These are phyloP conservation scores for Clivina fossor DNA, from an alignment of 2,888 invertebrate genomes.

Conservation along the genomic window DNA sequence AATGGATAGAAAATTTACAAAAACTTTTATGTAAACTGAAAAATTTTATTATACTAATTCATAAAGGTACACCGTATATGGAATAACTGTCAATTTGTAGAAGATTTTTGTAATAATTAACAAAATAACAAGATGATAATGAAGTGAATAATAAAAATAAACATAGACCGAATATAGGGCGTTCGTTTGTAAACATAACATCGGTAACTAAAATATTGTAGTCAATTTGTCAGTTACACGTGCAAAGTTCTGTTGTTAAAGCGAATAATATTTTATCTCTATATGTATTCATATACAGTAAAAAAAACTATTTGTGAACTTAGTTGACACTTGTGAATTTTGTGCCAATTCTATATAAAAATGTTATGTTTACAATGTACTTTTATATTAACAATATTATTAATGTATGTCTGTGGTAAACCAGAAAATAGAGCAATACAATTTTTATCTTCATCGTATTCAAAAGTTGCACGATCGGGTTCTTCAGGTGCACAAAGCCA, in stretches of 20 bases:
- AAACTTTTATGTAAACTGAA: too few relatives aligned
- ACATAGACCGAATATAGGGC: slow-evolving; percentile 19
- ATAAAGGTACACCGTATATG: background rate
- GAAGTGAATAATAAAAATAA: slow-evolving; percentile 18
- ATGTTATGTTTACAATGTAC: background rate
- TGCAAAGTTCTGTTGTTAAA: background rate
- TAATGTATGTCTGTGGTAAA: background rate
- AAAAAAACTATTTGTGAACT: background rate
- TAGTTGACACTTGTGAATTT: background rate
- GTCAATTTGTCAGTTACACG: background rate
- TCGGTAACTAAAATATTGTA: background rate
- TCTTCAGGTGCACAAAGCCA: slow-evolving; percentile 23
- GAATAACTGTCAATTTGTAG: slow-evolving; percentile 25
- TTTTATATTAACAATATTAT: background rate
- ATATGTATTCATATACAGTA: background rate
- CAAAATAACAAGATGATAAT: slow-evolving; percentile 13
- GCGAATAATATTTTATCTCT: background rate
- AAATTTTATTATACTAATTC: too few relatives aligned
- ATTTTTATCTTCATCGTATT: slow-evolving; percentile 47
- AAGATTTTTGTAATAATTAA: slow-evolving; percentile 25
- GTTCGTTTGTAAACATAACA: slow-evolving; percentile 11
- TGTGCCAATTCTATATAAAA: background rate
- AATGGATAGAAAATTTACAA: too few relatives aligned
- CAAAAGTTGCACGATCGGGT: slow-evolving; percentile 51
- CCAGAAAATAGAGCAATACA: background rate